Percentiles rank a stretch among this genome's conserved stretches.
Conservation (phyloP, 2,888 invertebrate genomes). For the Mantis religiosa region DNA sequence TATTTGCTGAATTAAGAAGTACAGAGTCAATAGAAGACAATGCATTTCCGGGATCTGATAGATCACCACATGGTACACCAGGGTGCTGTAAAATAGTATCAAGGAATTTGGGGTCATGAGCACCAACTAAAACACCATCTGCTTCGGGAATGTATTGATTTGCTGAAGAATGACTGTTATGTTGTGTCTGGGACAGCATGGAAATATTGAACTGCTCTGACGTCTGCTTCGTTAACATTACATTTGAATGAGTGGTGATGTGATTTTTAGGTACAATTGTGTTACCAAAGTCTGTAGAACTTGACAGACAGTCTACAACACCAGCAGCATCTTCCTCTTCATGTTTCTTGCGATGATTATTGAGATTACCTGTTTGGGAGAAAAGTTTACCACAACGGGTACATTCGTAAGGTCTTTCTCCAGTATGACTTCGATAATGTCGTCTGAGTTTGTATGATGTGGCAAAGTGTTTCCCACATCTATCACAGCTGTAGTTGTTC, state of each 20-base stretch:
- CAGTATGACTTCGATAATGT: conserved; percentile 35
- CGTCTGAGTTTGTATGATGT: conserved; percentile 33
- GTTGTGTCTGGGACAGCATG: neutral
- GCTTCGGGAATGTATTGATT: neutral
- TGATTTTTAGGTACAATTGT: conserved; percentile 5
- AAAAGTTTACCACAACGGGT: conserved; percentile 32
- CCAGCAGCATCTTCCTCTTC: conserved; percentile 12
- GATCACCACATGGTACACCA: neutral
- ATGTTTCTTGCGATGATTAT: conserved; percentile 33
- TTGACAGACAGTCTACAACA: neutral
- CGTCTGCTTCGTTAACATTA: neutral
- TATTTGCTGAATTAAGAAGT: conserved; percentile 3
- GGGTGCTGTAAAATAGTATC: conserved; percentile 13
- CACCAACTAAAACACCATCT: neutral
- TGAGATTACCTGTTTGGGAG: conserved; percentile 35
- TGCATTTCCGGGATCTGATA: neutral
- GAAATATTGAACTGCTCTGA: neutral
- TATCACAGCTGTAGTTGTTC: conserved; percentile 31
- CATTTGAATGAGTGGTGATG: neutral
- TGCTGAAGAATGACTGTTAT: neutral
- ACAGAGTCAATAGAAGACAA: conserved; percentile 6
- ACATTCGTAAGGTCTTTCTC: conserved; percentile 34
- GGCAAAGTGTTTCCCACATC: conserved; percentile 34
- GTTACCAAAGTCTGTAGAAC: neutral
- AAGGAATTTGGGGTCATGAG: conserved; percentile 10